Conservation (phyloP, 2,888 invertebrate genomes). For the Lysandra coridon region DNA sequence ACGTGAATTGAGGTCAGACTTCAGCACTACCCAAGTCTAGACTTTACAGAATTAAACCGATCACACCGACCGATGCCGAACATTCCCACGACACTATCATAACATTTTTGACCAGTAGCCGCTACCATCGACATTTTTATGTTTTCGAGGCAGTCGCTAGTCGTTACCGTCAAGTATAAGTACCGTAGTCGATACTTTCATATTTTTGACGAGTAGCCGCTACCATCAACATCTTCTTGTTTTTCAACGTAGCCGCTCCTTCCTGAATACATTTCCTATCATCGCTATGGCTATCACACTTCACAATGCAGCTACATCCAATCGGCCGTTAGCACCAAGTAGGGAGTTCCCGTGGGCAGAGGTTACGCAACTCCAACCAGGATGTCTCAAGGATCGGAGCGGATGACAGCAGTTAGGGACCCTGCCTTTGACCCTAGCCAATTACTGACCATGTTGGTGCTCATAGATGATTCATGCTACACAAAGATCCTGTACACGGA, state of each 20-base stretch:
- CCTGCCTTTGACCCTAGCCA: slow-evolving; percentile 17
- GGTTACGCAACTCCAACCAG: not conserved
- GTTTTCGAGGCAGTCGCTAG: not conserved
- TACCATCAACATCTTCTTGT: not conserved
- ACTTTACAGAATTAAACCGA: not conserved
- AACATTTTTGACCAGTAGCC: not conserved
- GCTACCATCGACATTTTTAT: not conserved
- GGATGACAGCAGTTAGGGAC: slow-evolving; percentile 19
- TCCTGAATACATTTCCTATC: not conserved
- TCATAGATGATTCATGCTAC: not conserved
- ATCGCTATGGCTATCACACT: not conserved
- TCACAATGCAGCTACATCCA: not conserved
- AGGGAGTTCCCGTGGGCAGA: not conserved
- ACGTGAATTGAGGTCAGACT: not conserved
- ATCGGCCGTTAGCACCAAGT: not conserved
- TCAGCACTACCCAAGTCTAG: not conserved
- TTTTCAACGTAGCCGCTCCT: not conserved
- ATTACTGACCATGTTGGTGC: not conserved
- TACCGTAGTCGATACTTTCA: not conserved
- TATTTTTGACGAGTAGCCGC: not conserved
- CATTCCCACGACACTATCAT: not conserved
- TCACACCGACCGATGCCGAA: not conserved
- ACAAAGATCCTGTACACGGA: not conserved
- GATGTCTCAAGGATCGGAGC: slow-evolving; percentile 20
- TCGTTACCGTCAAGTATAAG: too few species aligned